Base-by-base conservation (phyloP, 2,797 vertebrate species). In the Tamandua tetradactyla region DNA sequence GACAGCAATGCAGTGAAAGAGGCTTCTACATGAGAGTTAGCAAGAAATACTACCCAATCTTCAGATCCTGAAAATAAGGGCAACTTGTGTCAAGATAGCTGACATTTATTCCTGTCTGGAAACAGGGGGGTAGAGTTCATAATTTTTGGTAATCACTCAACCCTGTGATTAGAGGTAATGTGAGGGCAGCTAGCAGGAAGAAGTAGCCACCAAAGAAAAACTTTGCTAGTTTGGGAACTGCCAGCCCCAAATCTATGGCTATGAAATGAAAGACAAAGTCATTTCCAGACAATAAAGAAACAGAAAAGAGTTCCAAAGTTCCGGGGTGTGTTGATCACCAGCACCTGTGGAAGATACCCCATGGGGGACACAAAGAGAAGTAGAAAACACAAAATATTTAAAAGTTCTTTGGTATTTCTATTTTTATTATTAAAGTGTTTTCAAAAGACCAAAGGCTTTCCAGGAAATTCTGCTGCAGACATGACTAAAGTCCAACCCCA, bases 181-280 rank as follows among this genome's bases (percentile, higher is more conserved):
- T 94, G 84, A 95, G 76, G 87, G 68, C 57, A 89, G 81, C 83
- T 83, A 64, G 74, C 72, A 91, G 94, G 86, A 89, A 94, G 40
- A n/a, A 91, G 89, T 2, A 81, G 89, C 79, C 92, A 96, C 91
- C 59, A 69, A 94, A 84, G 95, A 95, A 91, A 85, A 75, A 55
- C 49, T 40, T 22, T 2, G 42, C 69, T 61, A 86, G 85, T 62
- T 6, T 81, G 86, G 76, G 93, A 93, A 68, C 69, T 35, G 27
- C 55, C 22, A 62, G 76, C 27, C 37, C 78, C 61, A 78, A 81
- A 61, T 40, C 80, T 44, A 81, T 32, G 71, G 68, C 55, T 44
- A 85, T 3, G 4, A 91, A 87, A 83, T 0, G 40, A 55, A 37
- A 95, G 82, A 89, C 44, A 44, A 95, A 72, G 20, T 55, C 27